phyloP scores from a whole-genome alignment of 2,888 invertebrate genomes.

The Oscheius sp. region DNA sequence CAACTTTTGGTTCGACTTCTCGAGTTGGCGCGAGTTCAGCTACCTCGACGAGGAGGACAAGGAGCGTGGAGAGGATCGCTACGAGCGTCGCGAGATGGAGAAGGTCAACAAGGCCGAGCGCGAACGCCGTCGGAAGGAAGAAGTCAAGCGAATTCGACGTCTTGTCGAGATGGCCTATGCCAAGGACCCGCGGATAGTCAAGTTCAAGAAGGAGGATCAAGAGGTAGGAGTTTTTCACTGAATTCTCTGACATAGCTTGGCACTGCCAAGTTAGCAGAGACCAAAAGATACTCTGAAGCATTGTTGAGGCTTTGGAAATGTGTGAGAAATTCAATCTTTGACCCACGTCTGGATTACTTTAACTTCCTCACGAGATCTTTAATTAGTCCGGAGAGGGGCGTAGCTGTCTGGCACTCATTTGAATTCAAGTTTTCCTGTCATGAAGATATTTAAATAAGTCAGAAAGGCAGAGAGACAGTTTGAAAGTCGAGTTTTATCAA shows the following conservation, averaged over 20 bases:
- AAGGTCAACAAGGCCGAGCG: slow-evolving; percentile 94
- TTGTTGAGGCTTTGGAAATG: too few relatives aligned
- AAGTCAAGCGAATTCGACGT: slow-evolving; percentile 89
- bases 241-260: background rate
- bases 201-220: slow-evolving; percentile 92
- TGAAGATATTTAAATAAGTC: too few relatives aligned
- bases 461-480: too few relatives aligned
- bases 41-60: slow-evolving; percentile 99
- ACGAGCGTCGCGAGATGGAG: slow-evolving; percentile 96
- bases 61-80: slow-evolving; percentile 93
- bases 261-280: too few relatives aligned
- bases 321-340: too few relatives aligned
- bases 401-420: too few relatives aligned
- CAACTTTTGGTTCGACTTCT: slow-evolving; percentile 94
- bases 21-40: slow-evolving; percentile 97
- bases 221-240: slow-evolving; percentile 79
- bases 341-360: too few relatives aligned
- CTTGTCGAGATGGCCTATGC: slow-evolving; percentile 93
- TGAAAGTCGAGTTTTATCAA: too few relatives aligned
- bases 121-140: slow-evolving; percentile 93
- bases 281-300: too few relatives aligned
- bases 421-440: too few relatives aligned
- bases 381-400: too few relatives aligned
- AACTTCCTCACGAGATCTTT: too few relatives aligned
- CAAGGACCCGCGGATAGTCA: slow-evolving; percentile 90